Percentiles rank a stretch among this genome's conserved stretches.
These are phyloP conservation scores for Zygogramma bicolorata DNA, from an alignment of 2,888 invertebrate genomes.

Conservation along the genomic window DNA sequence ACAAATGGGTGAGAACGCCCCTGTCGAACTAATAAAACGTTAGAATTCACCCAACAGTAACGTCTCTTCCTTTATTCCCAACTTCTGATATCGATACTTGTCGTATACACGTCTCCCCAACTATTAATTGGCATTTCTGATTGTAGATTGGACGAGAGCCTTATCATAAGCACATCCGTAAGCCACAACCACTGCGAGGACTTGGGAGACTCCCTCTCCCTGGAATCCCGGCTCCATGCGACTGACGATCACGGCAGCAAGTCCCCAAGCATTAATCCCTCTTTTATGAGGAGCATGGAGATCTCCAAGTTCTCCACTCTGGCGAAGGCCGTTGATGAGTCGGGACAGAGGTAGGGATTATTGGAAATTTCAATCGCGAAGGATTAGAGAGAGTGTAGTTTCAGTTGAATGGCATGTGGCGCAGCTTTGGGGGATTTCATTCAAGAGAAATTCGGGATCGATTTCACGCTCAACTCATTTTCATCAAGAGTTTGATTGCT, in stretches of 20 bases:
- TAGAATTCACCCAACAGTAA: neutral
- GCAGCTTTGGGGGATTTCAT: neutral
- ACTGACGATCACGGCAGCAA: slow-evolving; percentile 45
- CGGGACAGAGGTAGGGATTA: slow-evolving; percentile 35
- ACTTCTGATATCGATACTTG: neutral
- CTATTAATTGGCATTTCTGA: neutral
- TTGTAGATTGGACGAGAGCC: slow-evolving; percentile 72
- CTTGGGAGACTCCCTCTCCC: slow-evolving; percentile 47
- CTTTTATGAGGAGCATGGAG: slow-evolving; percentile 66
- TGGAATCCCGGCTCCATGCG: slow-evolving; percentile 59
- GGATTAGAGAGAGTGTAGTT: too few species aligned
- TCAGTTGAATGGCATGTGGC: neutral
- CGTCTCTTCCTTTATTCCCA: slow-evolving; percentile 2
- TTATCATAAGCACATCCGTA: slow-evolving; percentile 66
- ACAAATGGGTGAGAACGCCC: too few species aligned
- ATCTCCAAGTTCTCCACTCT: slow-evolving; percentile 65
- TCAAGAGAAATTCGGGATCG: neutral
- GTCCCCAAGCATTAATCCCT: slow-evolving; percentile 57
- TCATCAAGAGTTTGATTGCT: too few species aligned
- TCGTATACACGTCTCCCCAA: too few species aligned
- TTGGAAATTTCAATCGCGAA: neutral
- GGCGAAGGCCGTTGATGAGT: slow-evolving; percentile 57
- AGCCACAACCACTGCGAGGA: slow-evolving; percentile 46
- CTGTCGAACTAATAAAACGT: neutral
- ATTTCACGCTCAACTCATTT: neutral